Percentiles rank a stretch among this genome's conserved stretches.
These are phyloP conservation scores for Neuroscelio doddi DNA, from an alignment of 2,888 invertebrate species.

Conservation along the genomic window DNA sequence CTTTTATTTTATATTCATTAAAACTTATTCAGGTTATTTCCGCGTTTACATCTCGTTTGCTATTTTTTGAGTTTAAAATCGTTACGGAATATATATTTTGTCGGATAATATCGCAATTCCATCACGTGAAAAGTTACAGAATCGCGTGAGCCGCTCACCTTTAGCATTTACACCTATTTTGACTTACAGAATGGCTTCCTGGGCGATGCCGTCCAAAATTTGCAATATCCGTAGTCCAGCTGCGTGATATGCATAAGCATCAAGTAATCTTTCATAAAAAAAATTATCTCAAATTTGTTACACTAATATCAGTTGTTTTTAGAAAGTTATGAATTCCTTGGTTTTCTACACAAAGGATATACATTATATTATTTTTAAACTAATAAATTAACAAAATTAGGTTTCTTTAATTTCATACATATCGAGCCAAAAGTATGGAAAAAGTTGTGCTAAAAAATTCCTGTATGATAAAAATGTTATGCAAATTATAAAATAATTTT, in stretches of 20 bases:
- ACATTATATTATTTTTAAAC: no score
- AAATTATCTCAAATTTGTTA: no score
- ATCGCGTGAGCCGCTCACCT: slow-evolving; percentile 47
- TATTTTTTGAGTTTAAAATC: slow-evolving; percentile 22
- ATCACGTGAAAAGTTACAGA: slow-evolving; percentile 42
- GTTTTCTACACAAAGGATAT: no score
- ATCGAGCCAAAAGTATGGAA: no score
- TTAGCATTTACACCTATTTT: slow-evolving; percentile 45
- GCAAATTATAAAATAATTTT: no score
- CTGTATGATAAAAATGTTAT: no score
- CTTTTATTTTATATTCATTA: slow-evolving; percentile 15
- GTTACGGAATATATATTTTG: slow-evolving; percentile 18
- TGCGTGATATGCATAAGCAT: slow-evolving; percentile 3
- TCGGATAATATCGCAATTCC: slow-evolving; percentile 44
- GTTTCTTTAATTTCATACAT: no score
- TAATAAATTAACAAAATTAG: no score
- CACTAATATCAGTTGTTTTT: no score
- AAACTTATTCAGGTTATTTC: slow-evolving; percentile 39
- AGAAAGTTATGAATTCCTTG: no score
- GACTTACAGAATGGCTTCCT: slow-evolving; percentile 47
- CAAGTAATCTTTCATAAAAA: no score
- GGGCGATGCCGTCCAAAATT: slow-evolving; percentile 41
- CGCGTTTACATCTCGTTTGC: slow-evolving; percentile 25
- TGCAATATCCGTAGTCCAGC: slow-evolving; percentile 44
- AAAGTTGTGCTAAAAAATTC: no score